A percentile compares a stretch with the other conserved stretches of the same genome.
These are phyloP conservation scores for Riparia riparia DNA, from an alignment of 2,113 vertebrate species.

Conservation along the genomic window DNA sequence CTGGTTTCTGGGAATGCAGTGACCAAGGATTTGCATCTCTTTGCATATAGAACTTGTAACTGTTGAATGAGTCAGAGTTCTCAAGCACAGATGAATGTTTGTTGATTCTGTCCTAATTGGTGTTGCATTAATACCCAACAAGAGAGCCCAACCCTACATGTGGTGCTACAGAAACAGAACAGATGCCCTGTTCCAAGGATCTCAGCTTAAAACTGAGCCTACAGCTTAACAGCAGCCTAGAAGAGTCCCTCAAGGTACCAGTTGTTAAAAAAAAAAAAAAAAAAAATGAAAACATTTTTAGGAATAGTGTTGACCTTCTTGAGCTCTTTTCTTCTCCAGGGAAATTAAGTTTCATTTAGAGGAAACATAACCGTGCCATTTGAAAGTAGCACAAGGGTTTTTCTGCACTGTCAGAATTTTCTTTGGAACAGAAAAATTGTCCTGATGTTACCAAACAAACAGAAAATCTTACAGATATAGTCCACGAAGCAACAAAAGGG, in stretches of 20 bases:
- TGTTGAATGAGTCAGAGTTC: neutral
- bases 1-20: neutral
- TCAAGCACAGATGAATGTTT: neutral
- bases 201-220: neutral
- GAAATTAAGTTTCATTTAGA: slow-evolving; percentile 20
- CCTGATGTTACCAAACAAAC: neutral
- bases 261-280: neutral
- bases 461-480: neutral
- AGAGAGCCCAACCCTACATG: neutral
- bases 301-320: slow-evolving; percentile 2
- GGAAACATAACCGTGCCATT: neutral
- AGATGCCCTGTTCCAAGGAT: neutral
- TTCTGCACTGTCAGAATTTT: neutral
- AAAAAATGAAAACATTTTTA: neutral
- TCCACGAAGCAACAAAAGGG: neutral
- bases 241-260: neutral
- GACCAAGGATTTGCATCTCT: neutral
- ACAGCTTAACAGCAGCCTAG: neutral
- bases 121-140: neutral
- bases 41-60: neutral
- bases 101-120: neutral
- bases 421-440: neutral
- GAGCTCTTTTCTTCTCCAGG: slow-evolving; percentile 6
- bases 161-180: neutral
- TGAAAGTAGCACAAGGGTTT: neutral